Base-by-base conservation (phyloP, 2,888 invertebrate genomes). In the Cataglyphis cursor region DNA sequence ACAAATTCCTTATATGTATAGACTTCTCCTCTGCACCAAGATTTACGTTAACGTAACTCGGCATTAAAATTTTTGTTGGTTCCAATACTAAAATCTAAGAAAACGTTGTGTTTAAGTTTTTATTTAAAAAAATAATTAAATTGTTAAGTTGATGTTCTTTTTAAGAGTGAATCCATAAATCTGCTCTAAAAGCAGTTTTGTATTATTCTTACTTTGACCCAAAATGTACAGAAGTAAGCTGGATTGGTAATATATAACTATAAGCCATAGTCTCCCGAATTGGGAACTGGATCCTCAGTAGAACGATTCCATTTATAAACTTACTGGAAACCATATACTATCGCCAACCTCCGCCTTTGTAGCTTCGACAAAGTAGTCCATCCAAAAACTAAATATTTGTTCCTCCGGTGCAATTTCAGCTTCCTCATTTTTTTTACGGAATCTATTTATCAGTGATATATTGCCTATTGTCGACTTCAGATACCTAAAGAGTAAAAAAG, bases 291-390 rank as follows among this genome's bases (percentile, higher is more conserved):
- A 90, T 91, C 88, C 88, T 86, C 85, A 84, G 87, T 84, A 88
- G 85, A 90, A 87, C 88, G 88, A 91, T 90, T 87, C 87, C 87
- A 87, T 88, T 87, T 86, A 85, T 88, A 85, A 89, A 95, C 96
- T 96, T 95, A 98, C 97, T 62, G 99, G 99, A 96, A 99, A 99
- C 89, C 98, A 96, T 91, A 99, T 98, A 91, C 96, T 97, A 94
- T 98, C 97, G 82, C 97, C 97, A 90, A 97, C 96, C 90, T 97
- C 97, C 83, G 96, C 96, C 93, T 98, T 98, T 41, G 98, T 98
- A 15, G 99, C 99, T 95, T 99, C 99, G 54, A 98, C 96, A 95
- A 99, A 99, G 95, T 98, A 99, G 93, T 99, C 99, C 97, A 99
- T 98, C 99, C 99, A 99, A 95, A 99, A 99, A 89, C 97, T 96